These are phyloP conservation scores for Phoenoteleia sp. DNA, from an alignment of 2,888 invertebrate genomes.

Conservation along the genomic window DNA sequence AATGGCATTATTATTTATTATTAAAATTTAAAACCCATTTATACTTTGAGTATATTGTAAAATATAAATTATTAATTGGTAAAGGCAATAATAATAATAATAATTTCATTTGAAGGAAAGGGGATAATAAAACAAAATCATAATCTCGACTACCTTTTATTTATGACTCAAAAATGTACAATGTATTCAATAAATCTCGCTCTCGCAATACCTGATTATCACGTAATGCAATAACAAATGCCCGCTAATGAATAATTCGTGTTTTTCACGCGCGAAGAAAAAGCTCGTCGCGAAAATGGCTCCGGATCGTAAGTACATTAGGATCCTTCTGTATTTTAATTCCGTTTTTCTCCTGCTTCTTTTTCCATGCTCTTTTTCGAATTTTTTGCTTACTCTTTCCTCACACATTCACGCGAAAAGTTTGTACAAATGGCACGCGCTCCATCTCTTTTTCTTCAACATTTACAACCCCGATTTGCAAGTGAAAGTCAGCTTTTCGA, in stretches of 20 bases:
- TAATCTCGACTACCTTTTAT: slow-evolving; percentile 40
- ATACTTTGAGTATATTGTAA: too few relatives aligned
- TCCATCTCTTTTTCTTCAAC: slow-evolving; percentile 8
- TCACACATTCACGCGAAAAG: slow-evolving; percentile 37
- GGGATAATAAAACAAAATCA: not conserved
- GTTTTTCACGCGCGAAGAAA: slow-evolving; percentile 50
- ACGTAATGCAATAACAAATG: slow-evolving; percentile 53
- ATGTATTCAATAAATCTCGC: slow-evolving; percentile 41
- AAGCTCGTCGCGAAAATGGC: slow-evolving; percentile 38
- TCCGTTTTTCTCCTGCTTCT: not conserved
- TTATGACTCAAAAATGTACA: slow-evolving; percentile 55
- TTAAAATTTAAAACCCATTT: too few relatives aligned
- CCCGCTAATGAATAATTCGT: slow-evolving; percentile 55
- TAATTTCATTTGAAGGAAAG: too few relatives aligned
- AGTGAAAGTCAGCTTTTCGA: slow-evolving; percentile 24
- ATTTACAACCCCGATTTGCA: slow-evolving; percentile 29
- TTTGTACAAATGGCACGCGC: slow-evolving; percentile 54
- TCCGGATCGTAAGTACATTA: slow-evolving; percentile 49
- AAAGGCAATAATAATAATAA: too few relatives aligned
- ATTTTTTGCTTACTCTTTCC: not conserved
- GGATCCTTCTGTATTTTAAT: slow-evolving; percentile 1
- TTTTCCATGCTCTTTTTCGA: not conserved
- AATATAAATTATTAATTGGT: too few relatives aligned
- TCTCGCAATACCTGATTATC: slow-evolving; percentile 34
- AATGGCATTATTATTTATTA: too few relatives aligned